These are phyloP conservation scores for Heliconius himera DNA, from an alignment of 1,140 invertebrate species.

Conservation along the genomic window DNA sequence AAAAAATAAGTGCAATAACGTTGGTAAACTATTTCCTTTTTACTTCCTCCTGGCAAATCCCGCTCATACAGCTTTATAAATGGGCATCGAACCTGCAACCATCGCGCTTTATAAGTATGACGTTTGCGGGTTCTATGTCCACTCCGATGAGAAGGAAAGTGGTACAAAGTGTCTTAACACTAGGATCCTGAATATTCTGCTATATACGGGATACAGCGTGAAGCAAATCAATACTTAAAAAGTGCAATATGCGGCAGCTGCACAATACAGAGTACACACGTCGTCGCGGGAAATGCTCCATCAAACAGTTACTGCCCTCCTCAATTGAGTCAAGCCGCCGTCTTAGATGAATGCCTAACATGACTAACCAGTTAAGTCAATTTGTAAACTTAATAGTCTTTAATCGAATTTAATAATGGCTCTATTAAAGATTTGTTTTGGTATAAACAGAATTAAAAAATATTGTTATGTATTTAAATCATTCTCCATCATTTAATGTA, in stretches of 20 bases:
- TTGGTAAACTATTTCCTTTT: no score
- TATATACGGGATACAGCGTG: not conserved
- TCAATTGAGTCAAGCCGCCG: conserved; percentile 31
- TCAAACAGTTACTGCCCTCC: conserved; percentile 44
- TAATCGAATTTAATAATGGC: conserved; percentile 19
- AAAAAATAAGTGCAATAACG: no score
- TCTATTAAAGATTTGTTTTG: conserved; percentile 14
- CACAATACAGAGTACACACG: not conserved
- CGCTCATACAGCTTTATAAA: no score
- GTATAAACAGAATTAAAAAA: not conserved
- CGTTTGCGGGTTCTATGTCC: no score
- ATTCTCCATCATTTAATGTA: not conserved
- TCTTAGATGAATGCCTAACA: conserved; percentile 18
- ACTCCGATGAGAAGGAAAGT: no score
- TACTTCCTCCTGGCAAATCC: no score
- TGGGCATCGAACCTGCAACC: no score
- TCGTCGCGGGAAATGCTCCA: conserved; percentile 45
- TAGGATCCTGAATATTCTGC: no score
- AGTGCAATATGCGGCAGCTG: not conserved
- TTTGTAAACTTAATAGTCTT: not conserved
- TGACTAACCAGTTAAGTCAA: conserved; percentile 16
- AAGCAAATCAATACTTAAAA: not conserved
- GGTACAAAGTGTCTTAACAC: no score
- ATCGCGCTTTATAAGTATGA: no score
- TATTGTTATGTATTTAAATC: not conserved